Percentiles rank a stretch among this genome's conserved stretches.
Conservation (phyloP, 2,797 vertebrate genomes). For the Phalanger gymnotis region DNA sequence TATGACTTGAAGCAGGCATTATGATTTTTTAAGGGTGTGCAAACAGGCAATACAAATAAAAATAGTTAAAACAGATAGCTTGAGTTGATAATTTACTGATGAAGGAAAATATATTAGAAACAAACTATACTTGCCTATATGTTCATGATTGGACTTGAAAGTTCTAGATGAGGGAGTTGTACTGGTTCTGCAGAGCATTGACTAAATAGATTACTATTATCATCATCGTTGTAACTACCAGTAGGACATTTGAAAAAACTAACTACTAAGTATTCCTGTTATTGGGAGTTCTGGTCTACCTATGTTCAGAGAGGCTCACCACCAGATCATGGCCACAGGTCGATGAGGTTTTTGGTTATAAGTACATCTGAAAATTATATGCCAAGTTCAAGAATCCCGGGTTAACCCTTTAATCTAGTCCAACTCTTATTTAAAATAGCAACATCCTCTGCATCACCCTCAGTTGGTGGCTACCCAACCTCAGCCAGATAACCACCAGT, state of each 20-base stretch:
- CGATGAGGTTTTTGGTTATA: neutral
- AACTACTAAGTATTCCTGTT: neutral
- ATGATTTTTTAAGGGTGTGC: neutral
- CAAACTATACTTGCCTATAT: neutral
- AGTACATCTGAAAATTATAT: neutral
- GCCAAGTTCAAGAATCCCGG: neutral
- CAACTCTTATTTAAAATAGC: neutral
- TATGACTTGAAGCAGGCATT: neutral
- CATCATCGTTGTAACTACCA: neutral
- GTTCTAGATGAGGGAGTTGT: neutral
- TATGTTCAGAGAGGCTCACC: neutral
- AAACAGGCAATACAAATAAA: neutral
- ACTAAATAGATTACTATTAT: neutral
- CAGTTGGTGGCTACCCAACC: neutral
- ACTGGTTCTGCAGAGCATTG: neutral
- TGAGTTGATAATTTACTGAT: neutral
- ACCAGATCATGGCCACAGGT: neutral
- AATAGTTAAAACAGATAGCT: neutral
- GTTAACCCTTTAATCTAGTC: neutral
- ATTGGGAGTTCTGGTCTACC: neutral
- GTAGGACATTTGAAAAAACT: neutral
- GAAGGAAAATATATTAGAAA: neutral
- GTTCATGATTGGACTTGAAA: neutral
- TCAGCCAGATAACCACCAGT: neutral
- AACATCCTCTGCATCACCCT: neutral